Conservation (phyloP, 2,113 vertebrate species). For the Mormyrus lacerda region DNA sequence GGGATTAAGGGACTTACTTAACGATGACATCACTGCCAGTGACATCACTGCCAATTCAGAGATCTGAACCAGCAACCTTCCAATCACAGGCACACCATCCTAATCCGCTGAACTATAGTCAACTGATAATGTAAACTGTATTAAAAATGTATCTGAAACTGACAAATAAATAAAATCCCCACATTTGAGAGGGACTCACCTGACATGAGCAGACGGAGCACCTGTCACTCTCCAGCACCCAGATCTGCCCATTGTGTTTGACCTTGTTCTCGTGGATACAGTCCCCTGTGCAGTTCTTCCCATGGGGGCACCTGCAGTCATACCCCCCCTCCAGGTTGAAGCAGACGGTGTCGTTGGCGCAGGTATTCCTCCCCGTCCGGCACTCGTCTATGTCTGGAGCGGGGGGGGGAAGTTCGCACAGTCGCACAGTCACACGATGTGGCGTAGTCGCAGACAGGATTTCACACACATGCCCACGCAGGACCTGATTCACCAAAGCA, state of each 20-base stretch:
- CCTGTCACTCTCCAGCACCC: conserved; percentile 91
- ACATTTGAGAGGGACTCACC: conserved; percentile 45
- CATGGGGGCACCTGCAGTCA: conserved; percentile 95
- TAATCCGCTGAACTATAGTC: not conserved
- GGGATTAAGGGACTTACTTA: not conserved
- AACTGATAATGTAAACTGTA: not conserved
- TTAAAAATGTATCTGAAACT: not conserved
- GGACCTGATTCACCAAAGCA: not conserved
- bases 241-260: conserved; percentile 95
- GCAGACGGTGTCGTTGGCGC: conserved; percentile 94
- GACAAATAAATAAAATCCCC: not conserved
- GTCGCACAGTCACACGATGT: conserved; percentile 31
- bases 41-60: not conserved
- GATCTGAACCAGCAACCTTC: not conserved
- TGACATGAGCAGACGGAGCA: conserved; percentile 97
- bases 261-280: conserved; percentile 85
- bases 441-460: not conserved
- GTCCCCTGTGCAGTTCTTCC: conserved; percentile 94
- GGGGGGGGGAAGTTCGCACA: conserved; percentile 54
- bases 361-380: conserved; percentile 84
- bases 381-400: conserved; percentile 91
- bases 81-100: not conserved
- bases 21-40: not conserved
- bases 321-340: conserved; percentile 97
- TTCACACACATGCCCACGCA: not conserved